Evolutionary conservation across 92 coral and sea anemone species (phyloP), one percentile per base, ranked within the genome.

Genomic region (Paramuricea clavata): DNA sequence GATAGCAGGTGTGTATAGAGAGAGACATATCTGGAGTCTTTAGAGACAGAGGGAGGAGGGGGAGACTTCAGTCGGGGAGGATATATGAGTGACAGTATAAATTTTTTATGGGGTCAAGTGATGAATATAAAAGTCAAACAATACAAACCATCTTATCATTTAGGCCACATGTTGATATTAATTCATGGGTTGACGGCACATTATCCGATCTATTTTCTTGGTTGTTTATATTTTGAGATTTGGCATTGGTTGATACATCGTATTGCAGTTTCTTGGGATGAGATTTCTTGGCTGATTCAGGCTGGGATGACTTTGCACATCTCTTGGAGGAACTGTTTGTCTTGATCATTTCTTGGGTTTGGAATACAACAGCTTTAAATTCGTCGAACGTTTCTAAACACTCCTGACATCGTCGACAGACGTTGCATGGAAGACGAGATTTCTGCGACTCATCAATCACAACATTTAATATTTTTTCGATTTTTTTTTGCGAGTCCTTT

Each of bases 361-460:
- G 12, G 16, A 28, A 22, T 7, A 42, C 71, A 71, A 56, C 4
- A 30, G 44, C 10, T n/a, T 59, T 78, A 49, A 78, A 78, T 49
- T 50, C 49, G 13, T 42, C 62, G 49, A 78, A 78, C 32, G 6
- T 12, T 12, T 1, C 26, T 32, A 78, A 41, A 0, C 12, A 21
- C 43, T 49, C 49, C 68, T 78, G 50, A 57, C 83, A 81, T 12
- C 22, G 59, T 22, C 39, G 76, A 56, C 85, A 81, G 75, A 81
- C 72, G 4, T 19, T 62, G 34, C 35, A 81, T 6, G 85, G 75
- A 69, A 81, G 56, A 21, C 85, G 64, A 15, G 31, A 42, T 9
- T 15, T 36, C 49, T 81, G 60, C 35, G 27, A 5, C 26, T 64
- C 57, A 39, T 50, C 36, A 62, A 62, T 23, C 25, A 15, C n/a